These are phyloP conservation scores for Diarsia rubi DNA, from an alignment of 2,888 invertebrate genomes.

Conservation along the genomic window DNA sequence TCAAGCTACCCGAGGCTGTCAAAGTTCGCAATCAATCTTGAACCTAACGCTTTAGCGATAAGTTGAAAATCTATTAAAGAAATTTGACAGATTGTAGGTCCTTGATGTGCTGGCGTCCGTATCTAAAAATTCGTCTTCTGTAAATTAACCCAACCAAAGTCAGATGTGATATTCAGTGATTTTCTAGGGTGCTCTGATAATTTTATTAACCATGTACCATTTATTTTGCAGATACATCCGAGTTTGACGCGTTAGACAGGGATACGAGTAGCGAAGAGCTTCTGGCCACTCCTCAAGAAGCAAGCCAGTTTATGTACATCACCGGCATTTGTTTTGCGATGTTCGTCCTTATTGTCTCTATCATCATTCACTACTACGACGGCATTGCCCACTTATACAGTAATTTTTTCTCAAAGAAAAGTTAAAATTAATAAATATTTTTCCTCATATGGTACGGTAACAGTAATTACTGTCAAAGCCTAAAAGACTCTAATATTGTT, in stretches of 20 bases:
- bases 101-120: no score
- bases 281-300: conserved; percentile 90
- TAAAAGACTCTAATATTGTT: conserved; percentile 67
- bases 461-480: conserved; percentile 54
- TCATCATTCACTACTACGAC: conserved; percentile 91
- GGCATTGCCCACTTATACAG: conserved; percentile 76
- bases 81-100: no score
- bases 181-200: not conserved
- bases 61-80: no score
- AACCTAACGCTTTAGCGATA: no score
- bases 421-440: conserved; percentile 25
- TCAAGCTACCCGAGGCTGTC: no score
- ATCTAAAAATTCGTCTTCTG: not conserved
- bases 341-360: conserved; percentile 91
- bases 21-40: no score
- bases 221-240: conserved; percentile 82
- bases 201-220: not conserved
- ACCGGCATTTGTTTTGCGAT: conserved; percentile 92
- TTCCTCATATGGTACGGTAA: no score
- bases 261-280: conserved; percentile 89
- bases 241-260: conserved; percentile 88
- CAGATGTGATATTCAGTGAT: not conserved
- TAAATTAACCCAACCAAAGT: not conserved
- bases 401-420: conserved; percentile 76
- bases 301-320: conserved; percentile 91